A percentile compares a stretch with the other conserved stretches of the same genome.
phyloP scores from a whole-genome alignment of 2,113 vertebrate genomes.

The Hemichromis elongatus region DNA sequence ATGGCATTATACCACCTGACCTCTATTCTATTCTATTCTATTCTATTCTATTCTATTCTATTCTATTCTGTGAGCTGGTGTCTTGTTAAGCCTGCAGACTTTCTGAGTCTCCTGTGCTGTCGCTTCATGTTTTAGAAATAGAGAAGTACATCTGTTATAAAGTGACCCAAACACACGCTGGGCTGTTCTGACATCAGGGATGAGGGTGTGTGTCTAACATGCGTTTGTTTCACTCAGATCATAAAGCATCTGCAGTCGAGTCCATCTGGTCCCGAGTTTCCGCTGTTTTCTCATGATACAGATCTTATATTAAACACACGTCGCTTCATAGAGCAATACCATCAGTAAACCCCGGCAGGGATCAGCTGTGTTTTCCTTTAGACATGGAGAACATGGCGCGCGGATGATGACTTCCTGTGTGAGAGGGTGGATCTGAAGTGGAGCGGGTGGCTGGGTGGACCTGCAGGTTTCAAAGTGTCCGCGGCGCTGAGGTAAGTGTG shows the following conservation, averaged over 20 bases:
- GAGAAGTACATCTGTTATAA: neutral
- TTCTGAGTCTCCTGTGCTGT: neutral
- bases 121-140: neutral
- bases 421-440: neutral
- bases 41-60: fast-evolving
- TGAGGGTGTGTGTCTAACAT: neutral
- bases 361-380: neutral
- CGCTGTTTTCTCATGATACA: neutral
- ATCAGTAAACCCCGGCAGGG: fast-evolving
- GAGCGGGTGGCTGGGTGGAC: neutral
- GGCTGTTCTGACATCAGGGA: neutral
- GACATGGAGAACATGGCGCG: neutral
- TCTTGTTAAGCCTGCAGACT: neutral
- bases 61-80: neutral
- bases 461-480: neutral
- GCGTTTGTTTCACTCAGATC: neutral
- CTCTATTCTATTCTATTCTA: neutral
- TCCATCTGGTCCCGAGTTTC: neutral
- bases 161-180: neutral
- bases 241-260: neutral
- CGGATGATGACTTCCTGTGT: neutral
- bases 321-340: neutral
- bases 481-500: neutral
- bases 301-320: neutral
- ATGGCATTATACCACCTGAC: constrained; percentile 10